phyloP scores from a whole-genome alignment of 2,888 invertebrate species.

The Hymenopus coronatus region DNA sequence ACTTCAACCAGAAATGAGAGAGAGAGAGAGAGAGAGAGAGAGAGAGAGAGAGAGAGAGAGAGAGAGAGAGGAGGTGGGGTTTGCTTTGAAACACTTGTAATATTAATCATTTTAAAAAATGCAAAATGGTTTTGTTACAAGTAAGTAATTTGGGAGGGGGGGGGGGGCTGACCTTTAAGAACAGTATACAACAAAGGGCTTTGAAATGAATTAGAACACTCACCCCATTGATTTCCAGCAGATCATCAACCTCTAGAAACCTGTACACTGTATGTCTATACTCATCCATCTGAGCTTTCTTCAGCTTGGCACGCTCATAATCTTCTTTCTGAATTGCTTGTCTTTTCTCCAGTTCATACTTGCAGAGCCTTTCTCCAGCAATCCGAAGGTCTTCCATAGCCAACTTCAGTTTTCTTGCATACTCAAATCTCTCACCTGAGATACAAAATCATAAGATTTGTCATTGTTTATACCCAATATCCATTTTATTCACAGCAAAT shows the following conservation, averaged over 20 bases:
- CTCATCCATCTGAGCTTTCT: slow-evolving; percentile 86
- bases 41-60: too few species aligned
- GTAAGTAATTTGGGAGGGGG: background rate
- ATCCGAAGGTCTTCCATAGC: slow-evolving; percentile 79
- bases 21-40: too few species aligned
- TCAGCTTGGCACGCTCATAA: slow-evolving; percentile 84
- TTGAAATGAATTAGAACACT: slow-evolving; percentile 38
- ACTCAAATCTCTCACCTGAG: slow-evolving; percentile 87
- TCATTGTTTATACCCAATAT: too few species aligned
- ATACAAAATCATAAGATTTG: background rate
- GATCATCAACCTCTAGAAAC: slow-evolving; percentile 68
- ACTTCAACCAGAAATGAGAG: too few species aligned
- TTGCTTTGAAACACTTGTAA: too few species aligned
- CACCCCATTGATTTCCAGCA: slow-evolving; percentile 77
- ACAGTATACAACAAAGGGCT: background rate
- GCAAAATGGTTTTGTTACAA: too few species aligned
- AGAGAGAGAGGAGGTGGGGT: too few species aligned
- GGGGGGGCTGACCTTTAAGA: background rate
- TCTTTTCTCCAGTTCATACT: slow-evolving; percentile 86
- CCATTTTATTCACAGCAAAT: too few species aligned
- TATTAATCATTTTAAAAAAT: too few species aligned
- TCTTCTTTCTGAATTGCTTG: slow-evolving; percentile 91
- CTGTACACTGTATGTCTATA: slow-evolving; percentile 74
- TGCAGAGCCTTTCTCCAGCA: slow-evolving; percentile 85
- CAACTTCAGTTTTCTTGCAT: slow-evolving; percentile 84